A percentile compares a stretch with the other conserved stretches of the same genome.
These are phyloP conservation scores for Hormiphora californensis DNA, from an alignment of 37 sponge, comb jelly and placozoan genomes.

Conservation along the genomic window DNA sequence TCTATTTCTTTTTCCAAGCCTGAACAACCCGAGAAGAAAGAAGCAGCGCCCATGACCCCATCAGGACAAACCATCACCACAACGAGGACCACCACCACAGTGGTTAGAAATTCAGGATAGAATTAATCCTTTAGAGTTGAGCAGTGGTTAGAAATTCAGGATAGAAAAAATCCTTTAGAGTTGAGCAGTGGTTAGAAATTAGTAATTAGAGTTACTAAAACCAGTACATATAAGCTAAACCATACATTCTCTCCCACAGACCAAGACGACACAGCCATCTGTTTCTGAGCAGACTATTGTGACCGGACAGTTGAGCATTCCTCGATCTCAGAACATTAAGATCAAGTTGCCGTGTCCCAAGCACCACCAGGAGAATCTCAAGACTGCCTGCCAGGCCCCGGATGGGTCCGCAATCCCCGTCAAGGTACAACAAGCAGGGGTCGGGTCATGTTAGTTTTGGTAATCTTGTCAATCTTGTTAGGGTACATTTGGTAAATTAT, in stretches of 20 bases:
- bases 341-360: conserved; percentile 34
- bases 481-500: too few relatives aligned
- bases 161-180: too few relatives aligned
- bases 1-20: not conserved
- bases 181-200: too few relatives aligned
- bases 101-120: not conserved
- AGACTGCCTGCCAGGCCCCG: not conserved
- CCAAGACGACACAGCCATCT: not conserved
- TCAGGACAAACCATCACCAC: not conserved
- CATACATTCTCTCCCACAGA: not conserved
- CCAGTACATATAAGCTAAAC: not conserved
- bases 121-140: too few relatives aligned
- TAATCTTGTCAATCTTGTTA: too few relatives aligned
- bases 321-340: conserved; percentile 14
- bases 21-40: not conserved
- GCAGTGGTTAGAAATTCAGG: too few relatives aligned
- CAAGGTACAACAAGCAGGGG: too few relatives aligned
- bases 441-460: too few relatives aligned
- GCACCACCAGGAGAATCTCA: conserved; percentile 4
- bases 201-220: too few relatives aligned
- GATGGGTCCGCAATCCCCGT: not conserved
- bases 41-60: not conserved
- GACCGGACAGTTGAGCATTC: not conserved
- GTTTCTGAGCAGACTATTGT: not conserved
- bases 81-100: conserved; percentile 7